A percentile compares a stretch with the other conserved stretches of the same genome.
Evolutionary conservation across 2,113 vertebrate genomes (phyloP).

Genomic region (Oncorhynchus gorbuscha): DNA sequence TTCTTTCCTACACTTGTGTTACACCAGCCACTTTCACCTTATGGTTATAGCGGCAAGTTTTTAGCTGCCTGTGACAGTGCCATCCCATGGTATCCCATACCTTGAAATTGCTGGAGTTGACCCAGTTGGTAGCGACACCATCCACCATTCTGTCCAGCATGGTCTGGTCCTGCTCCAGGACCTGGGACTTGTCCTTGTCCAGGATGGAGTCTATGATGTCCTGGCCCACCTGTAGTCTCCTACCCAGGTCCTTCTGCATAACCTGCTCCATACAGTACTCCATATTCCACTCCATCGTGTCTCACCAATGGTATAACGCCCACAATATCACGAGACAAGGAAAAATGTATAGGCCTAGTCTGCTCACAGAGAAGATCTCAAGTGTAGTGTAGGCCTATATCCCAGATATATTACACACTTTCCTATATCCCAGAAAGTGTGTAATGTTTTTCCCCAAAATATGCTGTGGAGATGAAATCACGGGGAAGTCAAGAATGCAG

Average conservation of each 20-base stretch:
- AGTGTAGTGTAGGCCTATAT: not conserved
- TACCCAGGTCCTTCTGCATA: constrained; percentile 91
- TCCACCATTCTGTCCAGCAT: constrained; percentile 93
- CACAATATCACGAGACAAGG: not conserved
- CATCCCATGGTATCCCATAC: constrained; percentile 67
- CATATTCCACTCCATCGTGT: constrained; percentile 85
- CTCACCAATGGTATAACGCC: not conserved
- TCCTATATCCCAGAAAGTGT: no score
- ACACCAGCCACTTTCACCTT: no score
- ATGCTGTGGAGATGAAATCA: not conserved
- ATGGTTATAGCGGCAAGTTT: no score
- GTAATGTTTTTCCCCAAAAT: not conserved
- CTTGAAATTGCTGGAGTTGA: constrained; percentile 97
- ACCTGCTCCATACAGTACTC: constrained; percentile 88
- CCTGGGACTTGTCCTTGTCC: constrained; percentile 82
- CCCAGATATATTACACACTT: no score
- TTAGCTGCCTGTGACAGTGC: not conserved
- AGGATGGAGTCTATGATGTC: constrained; percentile 88
- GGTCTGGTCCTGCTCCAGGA: constrained; percentile 91
- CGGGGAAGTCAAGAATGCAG: not conserved
- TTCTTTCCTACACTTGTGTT: no score
- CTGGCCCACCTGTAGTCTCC: constrained; percentile 88
- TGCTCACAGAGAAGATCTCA: not conserved
- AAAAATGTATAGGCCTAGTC: not conserved
- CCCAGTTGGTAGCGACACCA: constrained; percentile 89